phyloP scores from a whole-genome alignment of 2,888 invertebrate species.

The Malthinus flaveolus region DNA sequence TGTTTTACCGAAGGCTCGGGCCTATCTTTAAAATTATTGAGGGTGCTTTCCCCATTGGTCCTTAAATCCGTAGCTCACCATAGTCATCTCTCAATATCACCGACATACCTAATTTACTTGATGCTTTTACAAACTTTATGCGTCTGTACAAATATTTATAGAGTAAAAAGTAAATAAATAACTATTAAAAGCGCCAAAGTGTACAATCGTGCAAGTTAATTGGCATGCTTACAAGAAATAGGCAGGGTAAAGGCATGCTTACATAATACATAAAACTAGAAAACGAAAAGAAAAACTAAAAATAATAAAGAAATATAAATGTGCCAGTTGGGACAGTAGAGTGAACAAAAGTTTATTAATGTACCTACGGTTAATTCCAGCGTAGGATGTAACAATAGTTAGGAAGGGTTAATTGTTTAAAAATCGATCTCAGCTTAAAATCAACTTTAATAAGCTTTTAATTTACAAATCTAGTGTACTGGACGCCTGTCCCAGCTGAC shows the following conservation, averaged over 20 bases:
- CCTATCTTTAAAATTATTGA: too few relatives aligned
- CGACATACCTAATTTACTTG: too few relatives aligned
- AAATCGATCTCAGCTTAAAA: slow-evolving; percentile 31
- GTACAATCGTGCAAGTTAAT: not conserved
- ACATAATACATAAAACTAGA: not conserved
- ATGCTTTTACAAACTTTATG: not conserved
- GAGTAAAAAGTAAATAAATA: not conserved
- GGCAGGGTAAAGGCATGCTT: not conserved
- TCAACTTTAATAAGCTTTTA: slow-evolving; percentile 43
- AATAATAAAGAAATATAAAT: slow-evolving; percentile 39
- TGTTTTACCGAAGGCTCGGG: too few relatives aligned
- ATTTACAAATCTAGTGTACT: slow-evolving; percentile 45
- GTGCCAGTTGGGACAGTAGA: slow-evolving; percentile 62
- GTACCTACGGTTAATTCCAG: slow-evolving; percentile 46
- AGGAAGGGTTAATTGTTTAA: slow-evolving; percentile 30
- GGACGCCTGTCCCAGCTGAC: slow-evolving; percentile 57
- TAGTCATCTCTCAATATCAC: too few relatives aligned
- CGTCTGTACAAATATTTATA: not conserved
- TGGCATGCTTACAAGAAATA: not conserved
- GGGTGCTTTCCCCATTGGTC: too few relatives aligned
- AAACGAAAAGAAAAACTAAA: slow-evolving; percentile 14
- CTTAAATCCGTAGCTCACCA: too few relatives aligned
- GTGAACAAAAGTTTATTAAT: slow-evolving; percentile 41
- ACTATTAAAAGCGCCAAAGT: not conserved
- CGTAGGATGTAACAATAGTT: slow-evolving; percentile 39